Conservation (phyloP, 2,113 vertebrate genomes). For the Chionomys nivalis region DNA sequence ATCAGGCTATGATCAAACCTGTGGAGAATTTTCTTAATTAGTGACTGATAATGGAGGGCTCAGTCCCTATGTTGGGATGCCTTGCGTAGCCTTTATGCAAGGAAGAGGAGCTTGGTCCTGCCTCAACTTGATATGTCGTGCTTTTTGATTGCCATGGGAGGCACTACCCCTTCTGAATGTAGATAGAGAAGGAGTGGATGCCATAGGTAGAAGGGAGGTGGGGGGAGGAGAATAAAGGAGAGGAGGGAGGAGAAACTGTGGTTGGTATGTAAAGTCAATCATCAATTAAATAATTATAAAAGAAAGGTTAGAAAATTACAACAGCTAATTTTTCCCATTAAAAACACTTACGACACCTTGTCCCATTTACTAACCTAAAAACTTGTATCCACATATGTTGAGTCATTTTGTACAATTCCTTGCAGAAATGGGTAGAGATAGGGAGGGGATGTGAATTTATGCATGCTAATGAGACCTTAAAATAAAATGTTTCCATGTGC, state of each 20-base stretch:
- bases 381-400: slow-evolving; percentile 75
- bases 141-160: too few species aligned
- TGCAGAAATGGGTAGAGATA: slow-evolving; percentile 78
- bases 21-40: background rate
- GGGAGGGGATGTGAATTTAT: slow-evolving; percentile 81
- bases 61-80: background rate
- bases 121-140: too few species aligned
- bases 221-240: too few species aligned
- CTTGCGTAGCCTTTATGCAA: too few species aligned
- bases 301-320: slow-evolving; percentile 56
- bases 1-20: background rate
- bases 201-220: too few species aligned
- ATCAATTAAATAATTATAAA: too few species aligned
- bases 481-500: slow-evolving; percentile 82
- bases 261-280: too few species aligned
- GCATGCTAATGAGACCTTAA: slow-evolving; percentile 83
- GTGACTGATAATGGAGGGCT: too few species aligned
- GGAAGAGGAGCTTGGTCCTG: too few species aligned
- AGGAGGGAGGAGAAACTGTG: too few species aligned
- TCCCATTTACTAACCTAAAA: slow-evolving; percentile 80
- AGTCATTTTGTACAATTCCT: slow-evolving; percentile 81
- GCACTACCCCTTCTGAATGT: too few species aligned
- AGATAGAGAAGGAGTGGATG: too few species aligned
- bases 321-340: slow-evolving; percentile 58
- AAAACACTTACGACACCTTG: slow-evolving; percentile 69